Conservation (phyloP, 1,140 invertebrate species). For the Drosophila sturtevanti region DNA sequence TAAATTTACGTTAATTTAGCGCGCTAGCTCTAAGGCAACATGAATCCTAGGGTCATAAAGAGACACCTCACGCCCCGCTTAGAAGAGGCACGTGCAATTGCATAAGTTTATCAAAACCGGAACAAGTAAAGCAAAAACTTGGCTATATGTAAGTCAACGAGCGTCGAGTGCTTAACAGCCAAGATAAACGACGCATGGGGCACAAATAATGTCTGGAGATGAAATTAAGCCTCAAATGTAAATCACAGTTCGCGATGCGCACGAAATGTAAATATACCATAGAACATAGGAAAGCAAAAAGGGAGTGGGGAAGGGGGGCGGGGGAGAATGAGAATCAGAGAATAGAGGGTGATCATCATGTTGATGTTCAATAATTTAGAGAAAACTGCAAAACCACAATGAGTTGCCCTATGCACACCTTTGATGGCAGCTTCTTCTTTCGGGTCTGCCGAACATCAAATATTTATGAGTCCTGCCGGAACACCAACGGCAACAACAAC, state of each 20-base stretch:
- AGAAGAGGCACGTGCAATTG: conserved; percentile 69
- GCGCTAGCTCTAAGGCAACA: conserved; percentile 30
- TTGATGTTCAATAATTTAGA: conserved; percentile 71
- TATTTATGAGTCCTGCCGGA: conserved; percentile 63
- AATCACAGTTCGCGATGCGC: conserved; percentile 74
- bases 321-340: not conserved
- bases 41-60: conserved; percentile 57
- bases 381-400: conserved; percentile 59
- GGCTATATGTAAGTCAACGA: conserved; percentile 16
- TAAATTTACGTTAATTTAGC: conserved; percentile 79
- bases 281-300: not conserved
- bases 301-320: not conserved
- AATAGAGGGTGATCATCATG: not conserved
- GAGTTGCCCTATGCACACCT: conserved; percentile 51
- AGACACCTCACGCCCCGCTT: conserved; percentile 60
- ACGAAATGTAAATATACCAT: conserved; percentile 73
- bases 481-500: conserved; percentile 19
- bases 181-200: conserved; percentile 74
- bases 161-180: conserved; percentile 68
- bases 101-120: conserved; percentile 71
- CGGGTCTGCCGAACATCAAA: conserved; percentile 50
- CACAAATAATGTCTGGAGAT: conserved; percentile 79
- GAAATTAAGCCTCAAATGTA: conserved; percentile 81
- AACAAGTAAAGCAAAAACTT: conserved; percentile 4
- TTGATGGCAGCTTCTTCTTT: conserved; percentile 27